A percentile compares a stretch with the other conserved stretches of the same genome.
phyloP scores from a whole-genome alignment of 2,113 vertebrate genomes.

The Clarias gariepinus region DNA sequence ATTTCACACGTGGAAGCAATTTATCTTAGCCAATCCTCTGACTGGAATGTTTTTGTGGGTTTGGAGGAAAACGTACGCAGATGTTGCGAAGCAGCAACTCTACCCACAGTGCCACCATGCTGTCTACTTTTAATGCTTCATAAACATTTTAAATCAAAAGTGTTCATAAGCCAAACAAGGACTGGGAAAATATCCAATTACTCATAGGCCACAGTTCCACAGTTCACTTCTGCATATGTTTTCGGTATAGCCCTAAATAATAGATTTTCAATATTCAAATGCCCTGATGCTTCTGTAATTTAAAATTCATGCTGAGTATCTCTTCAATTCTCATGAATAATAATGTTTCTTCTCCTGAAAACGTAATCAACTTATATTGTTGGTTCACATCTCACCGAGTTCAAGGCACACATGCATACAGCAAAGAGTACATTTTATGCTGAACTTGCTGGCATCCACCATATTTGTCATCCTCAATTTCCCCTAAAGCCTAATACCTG shows the following conservation, averaged over 20 bases:
- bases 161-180: background rate
- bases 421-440: background rate
- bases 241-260: background rate
- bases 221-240: background rate
- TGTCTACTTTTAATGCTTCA: background rate
- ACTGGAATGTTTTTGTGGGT: background rate
- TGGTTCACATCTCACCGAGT: background rate
- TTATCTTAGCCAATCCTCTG: background rate
- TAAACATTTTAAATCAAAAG: background rate
- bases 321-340: background rate
- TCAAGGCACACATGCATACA: background rate
- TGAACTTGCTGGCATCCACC: background rate
- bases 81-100: background rate
- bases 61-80: background rate
- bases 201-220: background rate
- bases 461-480: background rate
- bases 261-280: background rate
- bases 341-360: background rate
- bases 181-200: background rate
- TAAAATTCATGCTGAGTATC: background rate
- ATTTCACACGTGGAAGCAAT: no score
- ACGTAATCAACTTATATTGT: background rate
- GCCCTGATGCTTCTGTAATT: background rate
- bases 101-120: background rate
- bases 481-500: background rate